Evolutionary conservation across 2,113 vertebrate genomes (phyloP), one percentile per base, ranked within the genome.

Genomic region (Pollimyrus isidori): DNA sequence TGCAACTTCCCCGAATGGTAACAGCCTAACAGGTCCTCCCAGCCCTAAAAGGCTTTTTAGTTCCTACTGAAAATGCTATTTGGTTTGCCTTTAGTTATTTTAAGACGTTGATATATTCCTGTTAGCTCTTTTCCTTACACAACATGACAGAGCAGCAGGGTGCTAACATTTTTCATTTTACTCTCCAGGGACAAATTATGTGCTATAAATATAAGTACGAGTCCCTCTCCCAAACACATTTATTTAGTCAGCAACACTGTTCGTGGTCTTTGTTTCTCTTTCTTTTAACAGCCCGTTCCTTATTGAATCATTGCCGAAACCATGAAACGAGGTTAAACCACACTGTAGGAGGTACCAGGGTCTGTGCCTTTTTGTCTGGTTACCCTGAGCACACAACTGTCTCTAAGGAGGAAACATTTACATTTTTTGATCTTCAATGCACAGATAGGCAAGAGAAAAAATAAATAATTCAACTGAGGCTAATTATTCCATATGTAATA

Each of bases 1-100:
- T 53, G 50, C 5, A 1, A 46, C 80, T 48, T n/a, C 82, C 39
- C 82, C 17, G 19, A 84, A n/a, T 84, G 82, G 45, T n/a, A 46
- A 46, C 30, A 80, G n/a, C 56, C 23, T 62, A 62, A 62, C 73
- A 80, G 35, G 73, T 80, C 35, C 35, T 80, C 73, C 35, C 73
- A 39, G 73, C 73, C 73, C 35, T 80, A 42, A 80, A 42, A 19
- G 73, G 73, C 35, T 42, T 80, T 80, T 80, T 42, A 80, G 73
- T 80, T 80, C 73, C 73, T 80, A 17, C 73, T 80, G 4, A 48
- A 46, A 46, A 48, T 23, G 9, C 82, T 10, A 10, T 46, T n/a
- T 84, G 82, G 48, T 84, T 84, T 84, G 19, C 45, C 45, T 46
- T 84, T 23, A 84, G 82, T 84, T 84, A 46, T 84, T 84, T 84